phyloP scores from a whole-genome alignment of 2,797 vertebrate genomes.

The Phataginus tricuspis region DNA sequence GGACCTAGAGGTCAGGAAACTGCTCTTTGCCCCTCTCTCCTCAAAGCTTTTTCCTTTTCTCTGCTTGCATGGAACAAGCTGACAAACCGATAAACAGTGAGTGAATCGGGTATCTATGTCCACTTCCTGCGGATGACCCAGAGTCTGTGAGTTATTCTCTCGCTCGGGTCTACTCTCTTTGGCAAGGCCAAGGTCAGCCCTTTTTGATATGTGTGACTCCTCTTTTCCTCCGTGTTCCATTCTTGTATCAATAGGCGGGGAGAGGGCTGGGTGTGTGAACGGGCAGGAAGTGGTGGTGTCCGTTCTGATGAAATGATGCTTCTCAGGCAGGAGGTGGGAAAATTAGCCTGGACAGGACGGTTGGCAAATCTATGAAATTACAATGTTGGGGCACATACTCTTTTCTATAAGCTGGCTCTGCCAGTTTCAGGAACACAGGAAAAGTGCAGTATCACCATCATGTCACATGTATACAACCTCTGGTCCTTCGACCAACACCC shows the following conservation, averaged over 20 bases:
- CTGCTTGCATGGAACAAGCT: background rate
- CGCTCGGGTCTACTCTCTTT: background rate
- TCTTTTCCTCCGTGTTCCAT: background rate
- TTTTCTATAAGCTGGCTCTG: background rate
- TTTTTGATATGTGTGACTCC: background rate
- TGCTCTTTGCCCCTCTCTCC: background rate
- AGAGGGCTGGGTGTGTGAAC: background rate
- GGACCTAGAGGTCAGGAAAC: background rate
- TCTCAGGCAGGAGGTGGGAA: background rate
- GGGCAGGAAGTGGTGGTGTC: rapidly evolving
- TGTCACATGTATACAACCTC: background rate
- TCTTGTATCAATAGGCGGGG: background rate
- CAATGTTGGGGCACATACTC: background rate
- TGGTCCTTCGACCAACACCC: background rate
- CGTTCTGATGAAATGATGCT: background rate
- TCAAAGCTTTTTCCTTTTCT: background rate
- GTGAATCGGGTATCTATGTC: background rate
- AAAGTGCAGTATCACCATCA: background rate
- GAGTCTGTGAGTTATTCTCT: background rate
- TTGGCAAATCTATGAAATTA: background rate
- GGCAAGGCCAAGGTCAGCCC: background rate
- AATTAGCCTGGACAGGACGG: background rate
- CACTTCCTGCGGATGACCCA: background rate
- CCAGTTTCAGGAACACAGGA: background rate
- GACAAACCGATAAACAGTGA: background rate